phyloP scores from a whole-genome alignment of 2,797 vertebrate species.

The Cyprinella venusta region DNA sequence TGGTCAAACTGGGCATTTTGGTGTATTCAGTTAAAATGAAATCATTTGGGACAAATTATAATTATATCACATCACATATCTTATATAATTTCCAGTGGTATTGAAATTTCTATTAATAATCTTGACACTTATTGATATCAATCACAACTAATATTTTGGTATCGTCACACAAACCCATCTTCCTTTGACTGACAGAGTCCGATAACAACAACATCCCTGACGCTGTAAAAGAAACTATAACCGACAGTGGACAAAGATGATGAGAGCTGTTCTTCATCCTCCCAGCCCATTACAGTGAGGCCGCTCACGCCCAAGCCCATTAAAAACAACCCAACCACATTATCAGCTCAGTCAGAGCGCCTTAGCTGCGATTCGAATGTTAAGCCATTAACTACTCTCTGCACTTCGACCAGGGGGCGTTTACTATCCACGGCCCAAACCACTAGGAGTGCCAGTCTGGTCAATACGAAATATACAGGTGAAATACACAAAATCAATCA shows the following conservation, averaged over 20 bases:
- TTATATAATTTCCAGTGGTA: neutral
- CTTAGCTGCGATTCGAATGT: constrained; percentile 72
- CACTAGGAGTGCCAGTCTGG: neutral
- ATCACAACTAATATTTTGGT: neutral
- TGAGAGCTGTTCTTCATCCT: constrained; percentile 42
- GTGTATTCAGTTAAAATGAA: neutral
- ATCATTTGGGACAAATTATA: too few relatives aligned
- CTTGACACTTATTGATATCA: neutral
- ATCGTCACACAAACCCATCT: neutral
- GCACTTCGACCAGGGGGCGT: neutral
- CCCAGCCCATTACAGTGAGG: constrained; percentile 55
- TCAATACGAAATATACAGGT: neutral
- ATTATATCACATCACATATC: neutral
- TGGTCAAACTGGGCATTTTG: neutral
- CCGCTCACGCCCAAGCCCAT: constrained; percentile 63
- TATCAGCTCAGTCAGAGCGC: constrained; percentile 70
- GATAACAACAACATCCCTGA: neutral
- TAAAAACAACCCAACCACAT: constrained; percentile 70
- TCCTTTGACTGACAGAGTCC: neutral
- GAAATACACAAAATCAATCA: neutral
- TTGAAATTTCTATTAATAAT: neutral
- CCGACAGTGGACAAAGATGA: neutral
- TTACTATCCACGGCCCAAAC: constrained; percentile 10
- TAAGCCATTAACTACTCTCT: constrained; percentile 65
- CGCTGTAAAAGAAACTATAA: neutral